Percentiles rank a stretch among this genome's conserved stretches.
These are phyloP conservation scores for Hoplodrina blanda DNA, from an alignment of 2,888 invertebrate species.

Conservation along the genomic window DNA sequence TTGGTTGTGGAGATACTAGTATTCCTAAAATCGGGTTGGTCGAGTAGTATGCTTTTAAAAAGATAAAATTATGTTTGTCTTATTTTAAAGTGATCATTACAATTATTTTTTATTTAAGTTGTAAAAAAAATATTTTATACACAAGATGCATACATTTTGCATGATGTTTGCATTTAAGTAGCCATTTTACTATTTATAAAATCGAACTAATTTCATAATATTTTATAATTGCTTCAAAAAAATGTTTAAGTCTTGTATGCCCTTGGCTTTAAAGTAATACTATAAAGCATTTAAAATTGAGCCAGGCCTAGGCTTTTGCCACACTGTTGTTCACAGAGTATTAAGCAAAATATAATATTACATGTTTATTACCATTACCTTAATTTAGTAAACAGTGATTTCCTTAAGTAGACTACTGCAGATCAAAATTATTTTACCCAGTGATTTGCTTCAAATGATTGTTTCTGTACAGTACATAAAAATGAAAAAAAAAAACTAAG, in stretches of 20 bases:
- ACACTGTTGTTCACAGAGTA: conserved; percentile 23
- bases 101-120: background rate
- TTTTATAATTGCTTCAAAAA: background rate
- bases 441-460: conserved; percentile 33
- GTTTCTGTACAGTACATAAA: background rate
- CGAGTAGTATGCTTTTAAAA: background rate
- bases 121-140: background rate
- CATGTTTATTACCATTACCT: background rate
- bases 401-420: conserved; percentile 31
- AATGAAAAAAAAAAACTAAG: conserved; percentile 4
- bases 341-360: conserved; percentile 3
- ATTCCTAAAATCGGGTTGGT: conserved; percentile 8
- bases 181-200: background rate
- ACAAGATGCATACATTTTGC: background rate
- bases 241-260: background rate
- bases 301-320: background rate
- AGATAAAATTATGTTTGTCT: background rate
- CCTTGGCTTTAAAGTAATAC: conserved; percentile 24
- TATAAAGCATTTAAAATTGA: background rate
- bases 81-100: background rate
- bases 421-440: conserved; percentile 38
- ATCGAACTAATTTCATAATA: too few species aligned
- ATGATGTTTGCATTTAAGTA: background rate
- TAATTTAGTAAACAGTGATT: conserved; percentile 11
- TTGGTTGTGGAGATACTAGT: too few species aligned